phyloP scores from a whole-genome alignment of 2,797 vertebrate genomes.

The Anguilla anguilla region DNA sequence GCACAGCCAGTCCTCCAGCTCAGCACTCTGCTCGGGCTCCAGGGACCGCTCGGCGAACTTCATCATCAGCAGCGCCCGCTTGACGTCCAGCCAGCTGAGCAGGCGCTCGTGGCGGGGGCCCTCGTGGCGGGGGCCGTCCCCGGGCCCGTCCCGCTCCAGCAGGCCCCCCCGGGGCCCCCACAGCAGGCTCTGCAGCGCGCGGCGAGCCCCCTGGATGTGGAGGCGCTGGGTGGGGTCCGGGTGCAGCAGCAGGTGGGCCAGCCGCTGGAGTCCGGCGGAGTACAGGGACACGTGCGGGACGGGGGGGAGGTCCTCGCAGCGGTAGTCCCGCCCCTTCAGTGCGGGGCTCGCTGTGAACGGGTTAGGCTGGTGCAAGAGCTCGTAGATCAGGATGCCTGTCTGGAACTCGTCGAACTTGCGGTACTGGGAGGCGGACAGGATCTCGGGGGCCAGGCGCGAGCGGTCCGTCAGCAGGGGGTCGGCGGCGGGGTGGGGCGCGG shows the following conservation, averaged over 20 bases:
- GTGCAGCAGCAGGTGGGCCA: constrained; percentile 88
- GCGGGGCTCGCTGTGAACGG: constrained; percentile 87
- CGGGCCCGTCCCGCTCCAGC: constrained; percentile 71
- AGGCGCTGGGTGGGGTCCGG: constrained; percentile 92
- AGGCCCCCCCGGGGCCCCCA: constrained; percentile 95
- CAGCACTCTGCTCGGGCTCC: constrained; percentile 80
- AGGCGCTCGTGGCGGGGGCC: constrained; percentile 75
- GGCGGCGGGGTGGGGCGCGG: constrained; percentile 63
- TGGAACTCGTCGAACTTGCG: constrained; percentile 97
- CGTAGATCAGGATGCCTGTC: constrained; percentile 94
- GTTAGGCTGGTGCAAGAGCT: constrained; percentile 93
- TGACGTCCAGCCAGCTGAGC: constrained; percentile 95
- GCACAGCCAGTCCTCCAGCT: constrained; percentile 97
- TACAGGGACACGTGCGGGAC: constrained; percentile 87
- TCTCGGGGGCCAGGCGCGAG: constrained; percentile 90
- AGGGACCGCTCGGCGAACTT: constrained; percentile 95
- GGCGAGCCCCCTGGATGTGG: constrained; percentile 87
- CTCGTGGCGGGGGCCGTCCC: constrained; percentile 51
- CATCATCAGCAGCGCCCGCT: constrained; percentile 95
- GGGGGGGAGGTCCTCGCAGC: constrained; percentile 82
- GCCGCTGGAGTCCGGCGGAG: constrained; percentile 85
- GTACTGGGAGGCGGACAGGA: constrained; percentile 93
- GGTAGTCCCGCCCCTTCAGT: constrained; percentile 86
- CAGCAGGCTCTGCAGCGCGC: constrained; percentile 88
- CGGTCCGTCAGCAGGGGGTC: constrained; percentile 83